Conservation (phyloP, 64 coral and sea anemone genomes). For the Stichodactyla mertensii region DNA sequence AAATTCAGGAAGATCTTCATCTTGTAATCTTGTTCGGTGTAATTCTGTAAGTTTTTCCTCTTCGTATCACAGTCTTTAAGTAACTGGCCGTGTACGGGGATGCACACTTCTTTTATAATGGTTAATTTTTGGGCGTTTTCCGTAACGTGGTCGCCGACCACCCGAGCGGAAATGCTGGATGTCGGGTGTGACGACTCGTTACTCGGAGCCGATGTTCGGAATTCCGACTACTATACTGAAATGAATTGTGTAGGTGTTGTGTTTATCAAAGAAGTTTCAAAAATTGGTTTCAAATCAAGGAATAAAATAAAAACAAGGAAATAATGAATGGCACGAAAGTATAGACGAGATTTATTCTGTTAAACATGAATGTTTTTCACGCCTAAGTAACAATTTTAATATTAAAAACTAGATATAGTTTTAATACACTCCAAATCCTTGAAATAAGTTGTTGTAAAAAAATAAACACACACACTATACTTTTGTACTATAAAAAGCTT, state of each 20-base stretch:
- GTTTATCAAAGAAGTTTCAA: background rate
- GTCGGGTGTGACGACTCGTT: background rate
- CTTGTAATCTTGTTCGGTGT: background rate
- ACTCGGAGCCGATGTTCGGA: slow-evolving; percentile 12
- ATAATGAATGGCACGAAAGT: background rate
- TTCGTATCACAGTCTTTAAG: background rate
- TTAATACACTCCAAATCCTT: background rate
- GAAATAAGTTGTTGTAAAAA: background rate
- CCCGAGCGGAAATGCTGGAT: background rate
- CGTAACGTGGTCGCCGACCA: slow-evolving; percentile 1
- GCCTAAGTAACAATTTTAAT: background rate
- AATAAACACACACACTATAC: background rate
- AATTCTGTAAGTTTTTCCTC: background rate
- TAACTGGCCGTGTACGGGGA: background rate
- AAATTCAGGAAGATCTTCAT: background rate
- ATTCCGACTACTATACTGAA: slow-evolving; percentile 5
- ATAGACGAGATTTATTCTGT: too few species aligned
- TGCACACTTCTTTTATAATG: background rate
- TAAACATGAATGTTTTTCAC: too few species aligned
- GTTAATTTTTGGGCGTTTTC: background rate
- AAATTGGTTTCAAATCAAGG: background rate
- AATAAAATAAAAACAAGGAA: background rate
- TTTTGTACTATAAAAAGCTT: background rate
- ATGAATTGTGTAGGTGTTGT: background rate
- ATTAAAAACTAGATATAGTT: background rate